Evolutionary conservation across 2,797 vertebrate genomes (phyloP).

Genomic region (Helostoma temminkii): DNA sequence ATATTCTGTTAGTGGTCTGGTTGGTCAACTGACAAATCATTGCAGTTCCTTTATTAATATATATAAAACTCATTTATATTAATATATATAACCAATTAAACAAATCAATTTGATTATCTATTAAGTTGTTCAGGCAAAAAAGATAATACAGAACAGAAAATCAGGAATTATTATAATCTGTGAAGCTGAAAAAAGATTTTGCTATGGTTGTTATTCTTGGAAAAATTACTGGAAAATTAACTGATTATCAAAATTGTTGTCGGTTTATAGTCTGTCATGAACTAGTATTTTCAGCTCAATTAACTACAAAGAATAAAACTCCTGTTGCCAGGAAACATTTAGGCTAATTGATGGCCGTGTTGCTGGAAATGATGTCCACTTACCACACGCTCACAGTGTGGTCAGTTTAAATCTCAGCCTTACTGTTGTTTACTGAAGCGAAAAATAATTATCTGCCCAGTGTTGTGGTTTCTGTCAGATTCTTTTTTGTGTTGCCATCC

Average conservation of each 20-base stretch:
- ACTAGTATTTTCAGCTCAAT: background rate
- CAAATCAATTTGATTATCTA: background rate
- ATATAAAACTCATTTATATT: no score
- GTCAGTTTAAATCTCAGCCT: slow-evolving; percentile 44
- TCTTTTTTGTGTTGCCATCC: slow-evolving; percentile 62
- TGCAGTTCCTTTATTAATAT: no score
- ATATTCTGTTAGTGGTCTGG: no score
- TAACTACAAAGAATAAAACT: background rate
- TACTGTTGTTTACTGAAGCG: slow-evolving; percentile 46
- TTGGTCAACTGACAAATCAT: no score
- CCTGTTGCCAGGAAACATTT: slow-evolving; percentile 44
- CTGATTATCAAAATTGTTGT: background rate
- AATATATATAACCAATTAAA: no score
- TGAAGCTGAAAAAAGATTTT: background rate
- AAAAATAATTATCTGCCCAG: slow-evolving; percentile 27
- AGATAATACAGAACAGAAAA: background rate
- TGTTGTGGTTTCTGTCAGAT: slow-evolving; percentile 60
- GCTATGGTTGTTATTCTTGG: background rate
- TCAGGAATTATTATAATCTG: background rate
- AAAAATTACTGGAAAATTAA: background rate
- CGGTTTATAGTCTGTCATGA: background rate
- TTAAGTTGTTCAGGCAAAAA: background rate
- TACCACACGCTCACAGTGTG: slow-evolving; percentile 1
- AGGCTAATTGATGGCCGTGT: slow-evolving; percentile 39
- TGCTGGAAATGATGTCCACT: slow-evolving; percentile 54